Percentiles rank a stretch among this genome's conserved stretches.
Conservation (phyloP, 2,888 invertebrate genomes). For the Entomobrya multifasciata region DNA sequence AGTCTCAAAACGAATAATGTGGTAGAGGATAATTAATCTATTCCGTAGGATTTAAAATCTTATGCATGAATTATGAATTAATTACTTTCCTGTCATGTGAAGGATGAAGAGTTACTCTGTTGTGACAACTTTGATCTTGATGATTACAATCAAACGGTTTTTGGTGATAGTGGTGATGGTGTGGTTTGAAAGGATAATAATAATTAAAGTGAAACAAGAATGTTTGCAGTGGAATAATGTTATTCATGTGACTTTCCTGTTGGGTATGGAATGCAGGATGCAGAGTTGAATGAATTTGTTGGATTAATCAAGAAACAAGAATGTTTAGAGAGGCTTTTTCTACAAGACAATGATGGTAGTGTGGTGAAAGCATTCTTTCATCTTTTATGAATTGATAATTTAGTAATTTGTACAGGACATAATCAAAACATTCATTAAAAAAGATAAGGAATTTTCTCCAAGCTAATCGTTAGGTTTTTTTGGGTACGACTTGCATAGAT, state of each 20-base stretch:
- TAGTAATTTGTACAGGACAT: not conserved
- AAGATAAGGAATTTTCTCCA: not conserved
- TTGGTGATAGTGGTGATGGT: not conserved
- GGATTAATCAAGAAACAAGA: conserved; percentile 5
- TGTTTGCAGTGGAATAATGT: not conserved
- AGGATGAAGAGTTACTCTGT: conserved; percentile 56
- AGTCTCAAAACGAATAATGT: conserved; percentile 47
- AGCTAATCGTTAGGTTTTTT: too few relatives aligned
- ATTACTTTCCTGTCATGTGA: conserved; percentile 66
- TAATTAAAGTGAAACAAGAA: conserved; percentile 35
- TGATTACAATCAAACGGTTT: conserved; percentile 29
- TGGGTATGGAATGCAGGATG: not conserved
- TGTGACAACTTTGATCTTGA: conserved; percentile 62
- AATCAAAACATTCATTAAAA: not conserved
- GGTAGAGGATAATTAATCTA: conserved; percentile 73
- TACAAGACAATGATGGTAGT: too few relatives aligned
- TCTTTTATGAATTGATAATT: not conserved
- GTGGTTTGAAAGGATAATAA: not conserved
- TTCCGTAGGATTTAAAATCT: conserved; percentile 66
- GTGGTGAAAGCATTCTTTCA: too few relatives aligned
- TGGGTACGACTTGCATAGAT: too few relatives aligned
- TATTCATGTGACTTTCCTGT: too few relatives aligned
- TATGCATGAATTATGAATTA: conserved; percentile 73
- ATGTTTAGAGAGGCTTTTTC: too few relatives aligned
- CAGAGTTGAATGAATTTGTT: not conserved